Percentiles rank a stretch among this genome's conserved stretches.
These are phyloP conservation scores for Seriola quinqueradiata DNA, from an alignment of 2,113 vertebrate species.

Conservation along the genomic window DNA sequence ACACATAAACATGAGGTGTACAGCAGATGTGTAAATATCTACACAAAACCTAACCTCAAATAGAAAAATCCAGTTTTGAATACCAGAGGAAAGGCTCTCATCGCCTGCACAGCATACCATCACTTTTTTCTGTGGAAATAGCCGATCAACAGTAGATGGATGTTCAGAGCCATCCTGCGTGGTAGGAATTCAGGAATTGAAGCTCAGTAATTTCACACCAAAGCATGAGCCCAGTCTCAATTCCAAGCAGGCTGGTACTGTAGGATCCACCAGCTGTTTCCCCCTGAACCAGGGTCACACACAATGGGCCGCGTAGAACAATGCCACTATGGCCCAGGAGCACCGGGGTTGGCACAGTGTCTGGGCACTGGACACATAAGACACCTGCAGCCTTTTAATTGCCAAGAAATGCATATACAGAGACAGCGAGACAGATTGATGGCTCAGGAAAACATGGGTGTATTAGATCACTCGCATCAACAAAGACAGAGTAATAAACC, in stretches of 20 bases:
- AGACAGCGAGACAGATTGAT: constrained; percentile 44
- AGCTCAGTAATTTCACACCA: constrained; percentile 29
- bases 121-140: constrained; percentile 38
- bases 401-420: constrained; percentile 68
- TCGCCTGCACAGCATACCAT: constrained; percentile 41
- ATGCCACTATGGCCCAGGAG: constrained; percentile 69
- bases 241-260: constrained; percentile 72
- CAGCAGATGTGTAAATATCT: not conserved
- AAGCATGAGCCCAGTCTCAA: constrained; percentile 37
- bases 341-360: constrained; percentile 55
- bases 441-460: constrained; percentile 41
- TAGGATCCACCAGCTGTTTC: constrained; percentile 84
- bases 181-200: constrained; percentile 20
- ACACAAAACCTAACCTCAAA: not conserved
- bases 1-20: not conserved
- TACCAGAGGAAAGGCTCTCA: constrained; percentile 30
- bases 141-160: constrained; percentile 36
- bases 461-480: constrained; percentile 49
- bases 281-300: constrained; percentile 72
- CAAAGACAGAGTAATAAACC: constrained; percentile 34
- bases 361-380: constrained; percentile 59
- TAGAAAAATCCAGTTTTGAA: constrained; percentile 20
- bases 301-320: constrained; percentile 79
- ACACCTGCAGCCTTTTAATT: constrained; percentile 75
- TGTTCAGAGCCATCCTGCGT: constrained; percentile 36